A percentile compares a stretch with the other conserved stretches of the same genome.
Evolutionary conservation across 2,797 vertebrate species (phyloP).

Genomic region (Periparus ater): DNA sequence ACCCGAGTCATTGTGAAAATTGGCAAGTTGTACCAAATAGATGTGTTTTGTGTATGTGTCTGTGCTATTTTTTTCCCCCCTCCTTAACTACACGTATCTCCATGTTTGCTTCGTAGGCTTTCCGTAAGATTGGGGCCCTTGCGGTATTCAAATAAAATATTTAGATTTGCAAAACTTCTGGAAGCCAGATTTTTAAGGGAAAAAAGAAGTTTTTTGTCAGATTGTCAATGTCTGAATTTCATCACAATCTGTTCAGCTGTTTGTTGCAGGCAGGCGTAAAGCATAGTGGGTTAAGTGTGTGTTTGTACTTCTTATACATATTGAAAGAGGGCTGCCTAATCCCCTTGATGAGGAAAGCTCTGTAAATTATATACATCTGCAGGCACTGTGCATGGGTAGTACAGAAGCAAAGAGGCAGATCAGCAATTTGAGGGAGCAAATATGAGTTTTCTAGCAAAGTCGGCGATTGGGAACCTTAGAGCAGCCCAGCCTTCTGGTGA

Average conservation of each 20-base stretch:
- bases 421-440: neutral
- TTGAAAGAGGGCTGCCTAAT: slow-evolving; percentile 72
- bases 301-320: slow-evolving; percentile 77
- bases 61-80: neutral
- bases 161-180: slow-evolving; percentile 80
- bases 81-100: slow-evolving; percentile 55
- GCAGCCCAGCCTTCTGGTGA: slow-evolving; percentile 5
- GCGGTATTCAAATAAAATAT: slow-evolving; percentile 75
- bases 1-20: slow-evolving; percentile 57
- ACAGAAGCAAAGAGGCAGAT: slow-evolving; percentile 45
- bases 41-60: slow-evolving; percentile 60
- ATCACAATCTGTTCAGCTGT: slow-evolving; percentile 80
- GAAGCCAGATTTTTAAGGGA: slow-evolving; percentile 78
- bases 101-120: slow-evolving; percentile 76
- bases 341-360: slow-evolving; percentile 70
- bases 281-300: slow-evolving; percentile 70
- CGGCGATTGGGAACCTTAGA: neutral
- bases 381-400: slow-evolving; percentile 22
- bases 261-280: slow-evolving; percentile 79
- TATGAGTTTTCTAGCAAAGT: neutral
- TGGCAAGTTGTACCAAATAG: slow-evolving; percentile 71
- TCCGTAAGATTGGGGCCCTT: slow-evolving; percentile 71
- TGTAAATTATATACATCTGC: slow-evolving; percentile 64
- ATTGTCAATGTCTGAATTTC: slow-evolving; percentile 80
- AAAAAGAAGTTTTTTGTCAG: slow-evolving; percentile 78